Evolutionary conservation across 2,113 vertebrate genomes (phyloP), one percentile per base, ranked within the genome.

Genomic region (Mohoua ochrocephala): DNA sequence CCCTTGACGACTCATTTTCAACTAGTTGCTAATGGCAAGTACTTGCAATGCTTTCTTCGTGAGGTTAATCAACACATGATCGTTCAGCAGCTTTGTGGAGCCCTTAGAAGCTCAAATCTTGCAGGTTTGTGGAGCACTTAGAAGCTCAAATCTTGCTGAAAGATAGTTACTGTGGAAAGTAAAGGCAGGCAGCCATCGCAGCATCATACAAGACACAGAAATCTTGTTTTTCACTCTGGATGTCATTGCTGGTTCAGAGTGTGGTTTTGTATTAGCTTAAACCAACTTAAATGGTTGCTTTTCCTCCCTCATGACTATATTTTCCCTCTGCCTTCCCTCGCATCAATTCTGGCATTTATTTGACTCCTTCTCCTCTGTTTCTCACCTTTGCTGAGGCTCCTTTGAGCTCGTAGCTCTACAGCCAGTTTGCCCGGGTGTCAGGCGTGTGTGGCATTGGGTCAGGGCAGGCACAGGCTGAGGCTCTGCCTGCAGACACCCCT

Each of bases 401-500:
- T 86, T 79, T 49, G 44, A 80, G 37, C 33, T 21, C 9, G 8
- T 8, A n/a, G n/a, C 28, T 84, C 26, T 69, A 7, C 45, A 74
- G 64, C 6, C n/a, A 74, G 63, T 8, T 56, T 63, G 19, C 30
- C 30, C 37, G 35, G 50, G 24, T n/a, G 4, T 19, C 30, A 84
- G 50, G 59, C 1, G 0, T 12, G 39, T 45, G 30, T 47, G 49
- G 28, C 49, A 15, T 15, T n/a, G n/a, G n/a, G n/a, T n/a, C n/a
- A n/a, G n/a, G n/a, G n/a, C n/a, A n/a, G 39, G 49, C 35, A 6
- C 53, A 86, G 30, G 75, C 37, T 69, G 70, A 68, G 67, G 57
- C 53, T 88, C 41, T 92, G 61, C 37, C 84, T 53, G 22, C 37
- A 78, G n/a, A 12, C 0, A 0, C 11, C 9, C 18, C 15, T 0